Conservation (phyloP, 1,140 invertebrate genomes). For the Diplogasteroides magnus region DNA sequence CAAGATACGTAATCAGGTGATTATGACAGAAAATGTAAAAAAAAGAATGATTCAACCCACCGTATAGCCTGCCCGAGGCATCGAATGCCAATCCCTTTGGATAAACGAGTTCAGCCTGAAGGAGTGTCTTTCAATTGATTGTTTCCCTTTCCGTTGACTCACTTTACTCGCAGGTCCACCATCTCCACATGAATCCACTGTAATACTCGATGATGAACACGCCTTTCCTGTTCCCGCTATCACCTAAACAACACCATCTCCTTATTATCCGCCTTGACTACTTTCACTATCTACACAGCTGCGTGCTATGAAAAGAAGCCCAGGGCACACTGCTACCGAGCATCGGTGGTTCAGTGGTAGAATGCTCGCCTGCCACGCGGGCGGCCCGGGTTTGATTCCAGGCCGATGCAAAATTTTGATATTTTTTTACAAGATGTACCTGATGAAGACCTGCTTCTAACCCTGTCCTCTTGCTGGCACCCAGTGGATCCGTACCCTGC, state of each 20-base stretch:
- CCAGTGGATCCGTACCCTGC: slow-evolving; percentile 17
- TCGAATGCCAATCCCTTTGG: slow-evolving; percentile 72
- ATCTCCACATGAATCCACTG: slow-evolving; percentile 93
- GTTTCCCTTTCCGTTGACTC: neutral
- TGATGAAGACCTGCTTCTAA: too few relatives aligned
- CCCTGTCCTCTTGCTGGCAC: slow-evolving; percentile 28
- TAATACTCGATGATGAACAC: slow-evolving; percentile 63
- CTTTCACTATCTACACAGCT: slow-evolving; percentile 62
- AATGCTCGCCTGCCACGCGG: slow-evolving; percentile 85
- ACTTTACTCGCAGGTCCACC: slow-evolving; percentile 71
- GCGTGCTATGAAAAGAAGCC: too few relatives aligned
- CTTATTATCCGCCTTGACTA: neutral
- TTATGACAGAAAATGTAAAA: neutral
- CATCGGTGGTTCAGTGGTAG: slow-evolving; percentile 82
- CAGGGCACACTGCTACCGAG: too few relatives aligned
- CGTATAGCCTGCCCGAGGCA: slow-evolving; percentile 24
- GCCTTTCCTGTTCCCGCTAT: slow-evolving; percentile 86
- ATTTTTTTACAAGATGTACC: too few relatives aligned
- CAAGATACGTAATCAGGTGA: too few relatives aligned
- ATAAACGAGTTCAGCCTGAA: slow-evolving; percentile 87
- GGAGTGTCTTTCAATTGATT: too few relatives aligned
- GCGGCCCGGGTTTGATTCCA: slow-evolving; percentile 81
- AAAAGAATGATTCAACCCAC: neutral
- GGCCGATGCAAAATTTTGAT: slow-evolving; percentile 60
- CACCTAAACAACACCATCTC: slow-evolving; percentile 6